These are phyloP conservation scores for Heteromurus nitidus DNA, from an alignment of 2,888 invertebrate genomes.

Conservation along the genomic window DNA sequence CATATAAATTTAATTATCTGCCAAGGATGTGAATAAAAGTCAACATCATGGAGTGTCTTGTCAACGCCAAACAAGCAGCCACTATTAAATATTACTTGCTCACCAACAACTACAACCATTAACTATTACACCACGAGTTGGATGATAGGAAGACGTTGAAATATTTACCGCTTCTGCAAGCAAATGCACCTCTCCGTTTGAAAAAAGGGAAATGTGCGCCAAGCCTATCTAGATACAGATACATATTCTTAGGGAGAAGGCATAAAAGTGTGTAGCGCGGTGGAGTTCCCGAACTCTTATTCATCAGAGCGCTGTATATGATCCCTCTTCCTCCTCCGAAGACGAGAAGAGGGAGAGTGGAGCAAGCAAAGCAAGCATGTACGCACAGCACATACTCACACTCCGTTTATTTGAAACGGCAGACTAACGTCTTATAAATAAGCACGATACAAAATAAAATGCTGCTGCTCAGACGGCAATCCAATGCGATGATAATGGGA, in stretches of 20 bases:
- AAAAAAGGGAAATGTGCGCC: too few species aligned
- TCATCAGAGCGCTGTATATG: too few species aligned
- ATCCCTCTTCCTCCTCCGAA: too few species aligned
- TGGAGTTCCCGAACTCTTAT: too few species aligned
- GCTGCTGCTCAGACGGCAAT: conserved; percentile 47
- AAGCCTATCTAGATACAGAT: too few species aligned
- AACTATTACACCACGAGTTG: conserved; percentile 38
- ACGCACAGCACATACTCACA: not conserved
- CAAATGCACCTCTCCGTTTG: too few species aligned
- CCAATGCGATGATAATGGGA: conserved; percentile 49
- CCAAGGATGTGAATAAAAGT: conserved; percentile 68
- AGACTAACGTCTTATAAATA: conserved; percentile 46
- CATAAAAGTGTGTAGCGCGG: too few species aligned
- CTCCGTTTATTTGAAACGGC: not conserved
- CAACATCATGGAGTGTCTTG: conserved; percentile 68
- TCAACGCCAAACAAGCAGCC: conserved; percentile 66
- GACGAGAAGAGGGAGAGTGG: not conserved
- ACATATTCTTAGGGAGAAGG: too few species aligned
- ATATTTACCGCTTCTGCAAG: conserved; percentile 61
- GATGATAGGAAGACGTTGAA: conserved; percentile 56
- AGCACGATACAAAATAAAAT: conserved; percentile 43
- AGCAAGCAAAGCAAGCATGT: too few species aligned
- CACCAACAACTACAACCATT: conserved; percentile 44
- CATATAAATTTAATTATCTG: conserved; percentile 68
- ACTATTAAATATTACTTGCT: conserved; percentile 61